Evolutionary conservation across 2,888 invertebrate species (phyloP).

Genomic region (Nesidiocoris tenuis): DNA sequence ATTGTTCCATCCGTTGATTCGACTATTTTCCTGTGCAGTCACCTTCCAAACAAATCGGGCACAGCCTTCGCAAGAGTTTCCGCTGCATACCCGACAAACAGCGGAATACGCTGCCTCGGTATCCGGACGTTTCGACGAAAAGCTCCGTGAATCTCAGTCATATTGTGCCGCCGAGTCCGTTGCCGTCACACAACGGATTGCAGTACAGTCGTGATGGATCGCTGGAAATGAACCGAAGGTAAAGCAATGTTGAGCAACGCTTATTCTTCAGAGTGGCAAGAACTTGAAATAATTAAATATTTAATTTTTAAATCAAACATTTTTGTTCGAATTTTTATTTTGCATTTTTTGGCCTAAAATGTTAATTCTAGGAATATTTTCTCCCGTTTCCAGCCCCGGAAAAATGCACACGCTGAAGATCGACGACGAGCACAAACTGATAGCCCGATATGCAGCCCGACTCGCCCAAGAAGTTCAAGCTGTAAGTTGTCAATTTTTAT

Average conservation of each 20-base stretch:
- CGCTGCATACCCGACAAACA: constrained; percentile 90
- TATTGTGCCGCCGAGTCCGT: constrained; percentile 92
- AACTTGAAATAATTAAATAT: too few species aligned
- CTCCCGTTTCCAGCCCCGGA: constrained; percentile 52
- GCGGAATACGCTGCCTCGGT: constrained; percentile 77
- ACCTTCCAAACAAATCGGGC: constrained; percentile 94
- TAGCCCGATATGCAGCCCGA: constrained; percentile 93
- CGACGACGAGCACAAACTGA: constrained; percentile 94
- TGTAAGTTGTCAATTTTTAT: constrained; percentile 57
- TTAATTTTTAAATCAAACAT: constrained; percentile 3
- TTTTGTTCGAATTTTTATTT: constrained; percentile 4
- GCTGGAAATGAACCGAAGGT: constrained; percentile 73
- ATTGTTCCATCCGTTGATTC: too few species aligned
- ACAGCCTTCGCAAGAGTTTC: constrained; percentile 93
- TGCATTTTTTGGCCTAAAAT: background rate
- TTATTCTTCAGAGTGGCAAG: background rate
- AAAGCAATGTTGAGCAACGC: constrained; percentile 2
- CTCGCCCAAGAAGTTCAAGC: constrained; percentile 88
- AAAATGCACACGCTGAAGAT: constrained; percentile 57
- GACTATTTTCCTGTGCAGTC: constrained; percentile 73
- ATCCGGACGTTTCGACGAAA: constrained; percentile 91
- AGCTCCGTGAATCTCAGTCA: constrained; percentile 87
- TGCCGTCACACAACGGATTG: constrained; percentile 91
- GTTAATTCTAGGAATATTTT: background rate
- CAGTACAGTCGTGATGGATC: constrained; percentile 64